phyloP scores from a whole-genome alignment of 1,140 invertebrate genomes.

The Ips typographus region DNA sequence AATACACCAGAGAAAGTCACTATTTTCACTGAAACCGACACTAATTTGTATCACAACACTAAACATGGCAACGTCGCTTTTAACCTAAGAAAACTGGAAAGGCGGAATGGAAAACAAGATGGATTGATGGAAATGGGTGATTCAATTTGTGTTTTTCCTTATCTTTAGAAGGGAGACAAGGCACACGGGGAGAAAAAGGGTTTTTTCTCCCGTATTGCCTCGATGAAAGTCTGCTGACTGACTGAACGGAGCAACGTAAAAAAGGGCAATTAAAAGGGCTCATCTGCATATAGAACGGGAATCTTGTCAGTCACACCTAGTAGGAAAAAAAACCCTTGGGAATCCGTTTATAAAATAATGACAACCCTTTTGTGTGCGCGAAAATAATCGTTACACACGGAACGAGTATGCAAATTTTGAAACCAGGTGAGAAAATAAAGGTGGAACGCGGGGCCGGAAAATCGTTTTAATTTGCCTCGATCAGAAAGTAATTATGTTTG shows the following conservation, averaged over 20 bases:
- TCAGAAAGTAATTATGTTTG: too few relatives aligned
- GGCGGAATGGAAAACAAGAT: conserved; percentile 45
- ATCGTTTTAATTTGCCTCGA: not conserved
- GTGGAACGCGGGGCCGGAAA: not conserved
- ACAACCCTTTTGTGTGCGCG: conserved; percentile 29
- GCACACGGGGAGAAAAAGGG: not conserved
- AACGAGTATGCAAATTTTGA: conserved; percentile 30
- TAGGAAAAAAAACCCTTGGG: conserved; percentile 26
- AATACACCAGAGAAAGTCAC: too few relatives aligned
- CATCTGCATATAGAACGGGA: conserved; percentile 32
- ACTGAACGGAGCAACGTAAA: not conserved
- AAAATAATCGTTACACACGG: conserved; percentile 23
- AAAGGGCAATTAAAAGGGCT: conserved; percentile 11
- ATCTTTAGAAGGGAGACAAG: conserved; percentile 10
- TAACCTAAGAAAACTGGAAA: too few relatives aligned
- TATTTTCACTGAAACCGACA: too few relatives aligned
- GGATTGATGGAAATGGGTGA: conserved; percentile 52
- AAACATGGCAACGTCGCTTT: too few relatives aligned
- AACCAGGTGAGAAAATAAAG: conserved; percentile 35
- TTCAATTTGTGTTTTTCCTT: conserved; percentile 50
- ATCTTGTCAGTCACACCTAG: conserved; percentile 38
- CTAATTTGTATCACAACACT: too few relatives aligned
- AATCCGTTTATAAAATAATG: conserved; percentile 31
- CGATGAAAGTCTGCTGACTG: too few relatives aligned
- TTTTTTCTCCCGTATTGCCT: not conserved